Evolutionary conservation across 2,888 invertebrate species (phyloP).

Genomic region (Mimumesa dahlbomi): DNA sequence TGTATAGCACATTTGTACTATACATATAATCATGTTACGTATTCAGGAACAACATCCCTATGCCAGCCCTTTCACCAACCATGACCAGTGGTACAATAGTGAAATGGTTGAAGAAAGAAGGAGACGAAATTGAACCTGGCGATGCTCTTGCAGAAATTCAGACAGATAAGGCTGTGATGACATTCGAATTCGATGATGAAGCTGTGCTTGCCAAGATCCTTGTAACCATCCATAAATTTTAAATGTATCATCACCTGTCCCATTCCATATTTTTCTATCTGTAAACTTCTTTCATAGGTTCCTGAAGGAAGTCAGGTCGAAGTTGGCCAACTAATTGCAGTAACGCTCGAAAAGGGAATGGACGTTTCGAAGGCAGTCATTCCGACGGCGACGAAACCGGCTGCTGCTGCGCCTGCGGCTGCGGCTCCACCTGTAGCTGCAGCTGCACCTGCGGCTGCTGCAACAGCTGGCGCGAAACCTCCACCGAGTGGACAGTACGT

Average conservation of each 20-base stretch:
- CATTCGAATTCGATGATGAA: conserved; percentile 84
- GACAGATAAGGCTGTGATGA: conserved; percentile 85
- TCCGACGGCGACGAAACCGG: conserved; percentile 64
- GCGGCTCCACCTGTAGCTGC: conserved; percentile 32
- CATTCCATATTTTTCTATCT: too few relatives aligned
- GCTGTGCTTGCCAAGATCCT: conserved; percentile 84
- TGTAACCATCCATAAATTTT: conserved; percentile 70
- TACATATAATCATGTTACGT: not conserved
- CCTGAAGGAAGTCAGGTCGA: conserved; percentile 81
- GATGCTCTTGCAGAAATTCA: conserved; percentile 85
- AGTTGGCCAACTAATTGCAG: conserved; percentile 83
- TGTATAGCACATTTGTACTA: not conserved
- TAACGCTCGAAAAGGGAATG: conserved; percentile 84
- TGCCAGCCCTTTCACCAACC: conserved; percentile 85
- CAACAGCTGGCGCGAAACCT: conserved; percentile 15
- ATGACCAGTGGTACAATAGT: conserved; percentile 84
- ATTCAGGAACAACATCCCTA: conserved; percentile 77
- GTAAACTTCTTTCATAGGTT: conserved; percentile 68
- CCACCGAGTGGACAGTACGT: conserved; percentile 73
- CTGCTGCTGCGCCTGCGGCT: conserved; percentile 26
- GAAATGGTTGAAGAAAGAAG: conserved; percentile 83
- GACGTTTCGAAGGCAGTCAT: conserved; percentile 82
- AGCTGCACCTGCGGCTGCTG: conserved; percentile 23
- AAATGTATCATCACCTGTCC: not conserved
- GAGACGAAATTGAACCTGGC: conserved; percentile 82